Percentiles rank a stretch among this genome's conserved stretches.
phyloP scores from a whole-genome alignment of 1,140 invertebrate species.

The Zelostemma sp. region DNA sequence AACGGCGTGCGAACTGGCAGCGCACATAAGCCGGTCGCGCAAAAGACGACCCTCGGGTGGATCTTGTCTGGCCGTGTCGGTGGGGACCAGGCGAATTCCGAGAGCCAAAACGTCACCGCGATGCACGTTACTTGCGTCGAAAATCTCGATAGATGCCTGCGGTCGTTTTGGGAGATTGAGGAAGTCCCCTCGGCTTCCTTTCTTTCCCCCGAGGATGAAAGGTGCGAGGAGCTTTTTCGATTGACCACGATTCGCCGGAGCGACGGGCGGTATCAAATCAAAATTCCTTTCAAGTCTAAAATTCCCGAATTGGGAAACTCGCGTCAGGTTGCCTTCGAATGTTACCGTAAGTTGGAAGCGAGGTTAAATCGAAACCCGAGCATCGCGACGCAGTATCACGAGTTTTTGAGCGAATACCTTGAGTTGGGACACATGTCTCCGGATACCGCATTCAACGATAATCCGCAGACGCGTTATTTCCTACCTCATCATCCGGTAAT shows the following conservation, averaged over 20 bases:
- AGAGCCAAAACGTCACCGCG: not conserved
- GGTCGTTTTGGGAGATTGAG: slow-evolving; percentile 12
- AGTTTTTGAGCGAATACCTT: not conserved
- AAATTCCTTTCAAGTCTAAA: slow-evolving; percentile 1
- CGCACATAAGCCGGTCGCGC: not conserved
- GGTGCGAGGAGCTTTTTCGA: not conserved
- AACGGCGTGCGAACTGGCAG: not conserved
- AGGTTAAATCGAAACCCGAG: not conserved
- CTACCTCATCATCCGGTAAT: slow-evolving; percentile 63
- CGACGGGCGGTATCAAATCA: not conserved
- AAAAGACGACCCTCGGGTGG: no score
- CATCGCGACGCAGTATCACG: not conserved
- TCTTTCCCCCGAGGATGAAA: not conserved
- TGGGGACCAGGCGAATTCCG: no score
- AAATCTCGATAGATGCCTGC: not conserved
- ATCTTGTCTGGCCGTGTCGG: no score
- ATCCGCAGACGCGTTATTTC: slow-evolving; percentile 30
- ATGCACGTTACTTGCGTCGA: not conserved
- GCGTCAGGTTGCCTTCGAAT: not conserved
- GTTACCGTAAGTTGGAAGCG: not conserved
- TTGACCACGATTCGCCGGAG: no score
- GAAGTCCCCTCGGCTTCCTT: not conserved
- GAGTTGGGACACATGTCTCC: slow-evolving; percentile 13
- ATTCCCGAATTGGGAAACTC: slow-evolving; percentile 3
- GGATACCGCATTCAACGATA: slow-evolving; percentile 53